Evolutionary conservation across 2,113 vertebrate genomes (phyloP).

Genomic region (Tychaedon coryphoeus): DNA sequence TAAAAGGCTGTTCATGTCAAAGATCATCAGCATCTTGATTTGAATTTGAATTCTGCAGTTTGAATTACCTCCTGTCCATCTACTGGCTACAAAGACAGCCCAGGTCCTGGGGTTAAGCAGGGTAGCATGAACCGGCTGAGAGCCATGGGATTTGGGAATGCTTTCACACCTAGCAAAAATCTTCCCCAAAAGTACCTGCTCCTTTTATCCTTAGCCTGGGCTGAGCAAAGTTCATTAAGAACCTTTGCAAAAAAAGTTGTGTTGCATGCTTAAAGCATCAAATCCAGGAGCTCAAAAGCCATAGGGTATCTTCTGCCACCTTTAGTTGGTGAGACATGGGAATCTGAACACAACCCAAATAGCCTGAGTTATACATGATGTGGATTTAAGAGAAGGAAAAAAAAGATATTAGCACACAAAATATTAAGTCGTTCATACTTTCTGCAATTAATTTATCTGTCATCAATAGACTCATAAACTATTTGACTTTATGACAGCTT

Average conservation of each 20-base stretch:
- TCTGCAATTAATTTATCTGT: conserved; percentile 81
- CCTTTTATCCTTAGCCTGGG: neutral
- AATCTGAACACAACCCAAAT: conserved; percentile 9
- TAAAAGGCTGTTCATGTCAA: neutral
- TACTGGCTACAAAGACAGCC: neutral
- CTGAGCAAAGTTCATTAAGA: neutral
- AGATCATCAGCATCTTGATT: neutral
- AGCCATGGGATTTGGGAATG: neutral
- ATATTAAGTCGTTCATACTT: conserved; percentile 79
- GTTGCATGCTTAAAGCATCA: neutral
- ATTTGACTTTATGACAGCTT: conserved; percentile 72
- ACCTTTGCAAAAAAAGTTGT: neutral
- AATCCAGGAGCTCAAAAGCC: neutral
- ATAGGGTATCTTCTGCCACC: neutral
- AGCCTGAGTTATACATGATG: conserved; percentile 55
- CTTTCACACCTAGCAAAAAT: neutral
- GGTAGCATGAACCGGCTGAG: neutral
- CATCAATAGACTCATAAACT: conserved; percentile 74
- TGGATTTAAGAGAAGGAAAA: neutral
- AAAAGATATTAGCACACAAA: conserved; percentile 72
- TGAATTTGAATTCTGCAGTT: too few species aligned
- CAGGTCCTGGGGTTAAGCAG: neutral
- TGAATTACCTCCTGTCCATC: neutral
- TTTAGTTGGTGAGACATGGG: conserved; percentile 10
- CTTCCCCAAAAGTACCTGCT: neutral